Evolutionary conservation across 2,113 vertebrate species (phyloP), one percentile per base, ranked within the genome.

Genomic region (Regulus satrapa): DNA sequence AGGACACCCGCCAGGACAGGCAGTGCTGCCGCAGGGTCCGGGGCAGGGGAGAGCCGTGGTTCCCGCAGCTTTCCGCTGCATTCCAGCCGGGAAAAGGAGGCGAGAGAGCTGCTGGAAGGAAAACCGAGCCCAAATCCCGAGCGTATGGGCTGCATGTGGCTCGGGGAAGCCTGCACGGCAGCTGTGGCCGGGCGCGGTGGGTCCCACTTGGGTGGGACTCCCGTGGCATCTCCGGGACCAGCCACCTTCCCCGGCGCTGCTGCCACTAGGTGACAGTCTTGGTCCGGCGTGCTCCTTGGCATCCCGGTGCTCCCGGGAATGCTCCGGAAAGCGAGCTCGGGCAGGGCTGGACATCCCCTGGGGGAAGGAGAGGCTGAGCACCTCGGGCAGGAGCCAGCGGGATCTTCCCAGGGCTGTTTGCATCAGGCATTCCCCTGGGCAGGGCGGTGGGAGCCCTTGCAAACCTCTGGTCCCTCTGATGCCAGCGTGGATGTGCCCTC

Each of bases 181-280:
- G 80, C 92, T 85, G 83, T 0, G 15, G 14, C 58, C 12, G 38
- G 69, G 55, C 19, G 0, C 0, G 49, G 18, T 3, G 40, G 77
- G 29, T 46, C n/a, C 78, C 67, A 0, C 66, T 5, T 1, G 51
- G 10, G 82, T 38, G 72, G 52, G 61, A 18, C 31, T n/a, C 6
- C 52, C 5, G 63, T 3, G 85, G 67, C 32, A 52, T 18, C 32
- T 2, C 34, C 0, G 49, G 41, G 12, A n/a, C 29, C 59, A 0
- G 8, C 32, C 2, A 34, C 48, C 79, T 36, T 41, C 18, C 0
- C 15, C 29, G 2, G 56, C 54, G 56, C 63, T 54, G n/a, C 8
- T 11, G 83, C 94, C 94, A 5, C 95, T 84, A 87, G 96, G 85
- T 93, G 97, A 49, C 92, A 85, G 90, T 54, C 85, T 85, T 1